phyloP scores from a whole-genome alignment of 2,888 invertebrate species.

The Melipona beecheii region DNA sequence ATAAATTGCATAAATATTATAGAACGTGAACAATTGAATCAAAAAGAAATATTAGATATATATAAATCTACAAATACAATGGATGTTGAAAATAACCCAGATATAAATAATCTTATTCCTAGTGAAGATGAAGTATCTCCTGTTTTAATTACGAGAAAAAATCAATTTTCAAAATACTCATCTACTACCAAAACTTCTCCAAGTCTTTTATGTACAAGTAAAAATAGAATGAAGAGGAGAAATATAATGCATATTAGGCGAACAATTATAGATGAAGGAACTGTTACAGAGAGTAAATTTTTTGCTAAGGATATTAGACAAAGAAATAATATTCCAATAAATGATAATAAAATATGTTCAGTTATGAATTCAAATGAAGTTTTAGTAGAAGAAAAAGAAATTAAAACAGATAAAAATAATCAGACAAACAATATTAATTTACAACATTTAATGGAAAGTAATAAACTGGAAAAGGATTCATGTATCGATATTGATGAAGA shows the following conservation, averaged over 20 bases:
- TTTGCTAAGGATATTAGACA: slow-evolving; percentile 64
- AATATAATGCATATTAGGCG: slow-evolving; percentile 70
- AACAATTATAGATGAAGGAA: slow-evolving; percentile 77
- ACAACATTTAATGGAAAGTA: neutral
- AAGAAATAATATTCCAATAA: neutral
- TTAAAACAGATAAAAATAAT: neutral
- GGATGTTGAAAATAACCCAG: slow-evolving; percentile 27
- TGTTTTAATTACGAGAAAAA: slow-evolving; percentile 58
- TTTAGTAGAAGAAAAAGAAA: slow-evolving; percentile 9
- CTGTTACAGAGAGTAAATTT: slow-evolving; percentile 77
- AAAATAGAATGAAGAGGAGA: slow-evolving; percentile 70
- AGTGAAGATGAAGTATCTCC: slow-evolving; percentile 62
- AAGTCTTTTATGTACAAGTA: slow-evolving; percentile 73
- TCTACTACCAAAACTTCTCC: slow-evolving; percentile 74
- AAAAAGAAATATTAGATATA: slow-evolving; percentile 61
- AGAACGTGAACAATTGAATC: slow-evolving; percentile 55
- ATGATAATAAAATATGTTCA: neutral
- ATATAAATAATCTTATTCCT: slow-evolving; percentile 12
- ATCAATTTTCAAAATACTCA: slow-evolving; percentile 73
- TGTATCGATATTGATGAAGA: slow-evolving; percentile 36
- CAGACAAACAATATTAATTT: neutral
- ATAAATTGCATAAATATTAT: neutral
- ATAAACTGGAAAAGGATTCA: slow-evolving; percentile 16
- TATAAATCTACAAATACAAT: slow-evolving; percentile 53
- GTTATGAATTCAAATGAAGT: neutral